Percentiles rank a stretch among this genome's conserved stretches.
Evolutionary conservation across 2,888 invertebrate genomes (phyloP).

Genomic region (Trichopoda pennipes): DNA sequence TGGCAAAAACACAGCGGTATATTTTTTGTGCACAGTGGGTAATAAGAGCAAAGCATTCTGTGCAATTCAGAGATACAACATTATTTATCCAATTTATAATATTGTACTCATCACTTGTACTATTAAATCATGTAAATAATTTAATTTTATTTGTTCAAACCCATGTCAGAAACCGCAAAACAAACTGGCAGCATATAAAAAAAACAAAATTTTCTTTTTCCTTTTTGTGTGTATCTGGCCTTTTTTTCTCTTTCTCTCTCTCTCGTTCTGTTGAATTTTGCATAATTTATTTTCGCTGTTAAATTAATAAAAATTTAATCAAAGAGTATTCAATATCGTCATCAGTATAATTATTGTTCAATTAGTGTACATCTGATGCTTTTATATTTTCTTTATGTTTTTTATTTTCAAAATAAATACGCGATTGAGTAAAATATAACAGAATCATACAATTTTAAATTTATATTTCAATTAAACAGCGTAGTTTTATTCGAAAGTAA

Average conservation of each 20-base stretch:
- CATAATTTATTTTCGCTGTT: slow-evolving; percentile 13
- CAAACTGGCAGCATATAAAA: not conserved
- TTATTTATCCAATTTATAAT: too few species aligned
- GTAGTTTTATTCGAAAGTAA: slow-evolving; percentile 22
- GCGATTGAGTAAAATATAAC: too few species aligned
- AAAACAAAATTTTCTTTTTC: not conserved
- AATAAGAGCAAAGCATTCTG: not conserved
- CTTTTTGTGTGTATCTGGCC: not conserved
- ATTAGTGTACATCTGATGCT: slow-evolving; percentile 15
- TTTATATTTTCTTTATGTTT: not conserved
- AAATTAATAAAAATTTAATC: slow-evolving; percentile 36
- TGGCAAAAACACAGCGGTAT: not conserved
- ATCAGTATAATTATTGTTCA: slow-evolving; percentile 7
- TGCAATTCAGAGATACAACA: not conserved
- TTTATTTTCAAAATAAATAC: slow-evolving; percentile 14
- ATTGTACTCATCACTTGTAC: too few species aligned
- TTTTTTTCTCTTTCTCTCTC: not conserved
- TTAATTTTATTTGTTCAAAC: not conserved
- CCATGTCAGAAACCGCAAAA: not conserved
- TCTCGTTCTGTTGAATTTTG: not conserved
- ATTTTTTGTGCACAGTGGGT: not conserved
- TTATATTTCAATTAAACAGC: slow-evolving; percentile 9
- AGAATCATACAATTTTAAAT: too few species aligned
- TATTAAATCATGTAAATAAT: too few species aligned
- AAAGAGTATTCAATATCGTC: not conserved